These are phyloP conservation scores for Gerris lacustris DNA, from an alignment of 2,888 invertebrate species.

Conservation along the genomic window DNA sequence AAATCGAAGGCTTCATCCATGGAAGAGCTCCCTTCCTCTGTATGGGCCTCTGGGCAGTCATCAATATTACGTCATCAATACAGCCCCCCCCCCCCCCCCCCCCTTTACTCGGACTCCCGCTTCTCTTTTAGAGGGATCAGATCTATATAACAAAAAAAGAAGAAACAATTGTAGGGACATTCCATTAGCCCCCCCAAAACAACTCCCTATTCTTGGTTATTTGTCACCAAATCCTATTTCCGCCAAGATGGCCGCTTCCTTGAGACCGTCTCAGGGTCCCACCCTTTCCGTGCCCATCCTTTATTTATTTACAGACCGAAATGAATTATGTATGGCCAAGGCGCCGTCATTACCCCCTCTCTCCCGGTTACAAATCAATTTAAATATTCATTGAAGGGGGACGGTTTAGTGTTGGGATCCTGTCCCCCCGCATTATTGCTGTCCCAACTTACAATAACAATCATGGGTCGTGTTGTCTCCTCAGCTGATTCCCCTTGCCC, in stretches of 20 bases:
- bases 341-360: neutral
- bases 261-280: neutral
- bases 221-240: conserved; percentile 5
- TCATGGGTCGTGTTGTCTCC: neutral
- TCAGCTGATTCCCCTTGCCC: neutral
- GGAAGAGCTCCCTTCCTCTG: neutral
- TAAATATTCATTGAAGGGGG: conserved; percentile 3
- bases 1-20: neutral
- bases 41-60: neutral
- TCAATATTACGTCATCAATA: conserved; percentile 3
- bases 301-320: conserved; percentile 2
- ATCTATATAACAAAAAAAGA: neutral
- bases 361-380: neutral
- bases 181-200: neutral
- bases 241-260: conserved; percentile 1
- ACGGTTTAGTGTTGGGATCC: neutral
- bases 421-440: neutral
- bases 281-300: neutral
- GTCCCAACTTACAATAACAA: conserved; percentile 1
- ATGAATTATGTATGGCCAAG: neutral
- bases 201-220: neutral
- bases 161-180: conserved; percentile 5
- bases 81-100: no score
- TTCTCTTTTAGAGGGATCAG: no score
- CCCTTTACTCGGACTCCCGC: no score